Evolutionary conservation across 2,888 invertebrate genomes (phyloP).

Genomic region (Eulithis prunata): DNA sequence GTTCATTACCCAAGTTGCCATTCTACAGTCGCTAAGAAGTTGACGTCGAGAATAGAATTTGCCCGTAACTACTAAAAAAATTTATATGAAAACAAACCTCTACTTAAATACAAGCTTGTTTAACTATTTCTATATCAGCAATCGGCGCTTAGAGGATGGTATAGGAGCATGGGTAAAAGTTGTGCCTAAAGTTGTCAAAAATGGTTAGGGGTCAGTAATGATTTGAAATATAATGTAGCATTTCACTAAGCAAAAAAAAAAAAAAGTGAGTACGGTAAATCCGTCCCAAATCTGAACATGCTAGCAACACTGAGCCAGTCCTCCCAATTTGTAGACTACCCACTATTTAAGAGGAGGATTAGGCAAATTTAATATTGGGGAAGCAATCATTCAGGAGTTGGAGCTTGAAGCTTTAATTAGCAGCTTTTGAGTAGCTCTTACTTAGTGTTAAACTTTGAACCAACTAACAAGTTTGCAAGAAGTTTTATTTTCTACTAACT

Average conservation of each 20-base stretch:
- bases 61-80: too few species aligned
- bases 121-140: too few species aligned
- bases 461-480: conserved; percentile 10
- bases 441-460: conserved; percentile 17
- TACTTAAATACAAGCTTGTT: too few species aligned
- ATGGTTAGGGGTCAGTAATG: too few species aligned
- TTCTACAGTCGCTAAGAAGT: too few species aligned
- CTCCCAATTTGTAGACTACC: conserved; percentile 56
- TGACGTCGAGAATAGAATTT: too few species aligned
- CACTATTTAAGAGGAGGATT: conserved; percentile 49
- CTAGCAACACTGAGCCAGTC: conserved; percentile 46
- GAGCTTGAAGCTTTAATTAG: conserved; percentile 29
- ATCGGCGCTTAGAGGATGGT: too few species aligned
- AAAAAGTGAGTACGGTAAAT: conserved; percentile 1
- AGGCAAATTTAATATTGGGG: conserved; percentile 52
- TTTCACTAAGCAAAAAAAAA: neutral
- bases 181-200: too few species aligned
- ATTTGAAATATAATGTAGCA: too few species aligned
- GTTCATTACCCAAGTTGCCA: too few species aligned
- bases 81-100: too few species aligned
- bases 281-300: neutral
- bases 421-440: conserved; percentile 1
- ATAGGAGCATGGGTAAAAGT: too few species aligned
- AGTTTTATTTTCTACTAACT: neutral
- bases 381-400: conserved; percentile 34